phyloP scores from a whole-genome alignment of 2,888 invertebrate species.

The Drosophila anomalata region DNA sequence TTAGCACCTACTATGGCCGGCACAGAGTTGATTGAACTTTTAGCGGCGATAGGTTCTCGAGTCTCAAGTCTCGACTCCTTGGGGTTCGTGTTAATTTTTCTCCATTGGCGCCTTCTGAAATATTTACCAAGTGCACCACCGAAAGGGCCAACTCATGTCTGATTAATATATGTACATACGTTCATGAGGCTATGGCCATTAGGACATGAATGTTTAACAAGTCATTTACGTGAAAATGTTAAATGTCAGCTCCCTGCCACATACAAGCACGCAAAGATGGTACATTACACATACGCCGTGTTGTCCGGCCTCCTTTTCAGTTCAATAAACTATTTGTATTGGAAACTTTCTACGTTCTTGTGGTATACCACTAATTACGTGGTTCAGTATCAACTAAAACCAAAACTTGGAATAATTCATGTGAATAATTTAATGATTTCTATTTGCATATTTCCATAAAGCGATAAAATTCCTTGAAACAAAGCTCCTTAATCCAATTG shows the following conservation, averaged over 20 bases:
- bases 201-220: constrained; percentile 59
- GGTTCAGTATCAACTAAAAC: constrained; percentile 15
- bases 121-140: constrained; percentile 58
- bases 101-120: constrained; percentile 45
- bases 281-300: constrained; percentile 32
- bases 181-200: constrained; percentile 36
- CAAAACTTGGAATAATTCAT: constrained; percentile 12
- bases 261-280: constrained; percentile 16
- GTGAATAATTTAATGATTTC: constrained; percentile 41
- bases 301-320: constrained; percentile 22
- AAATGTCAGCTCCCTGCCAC: constrained; percentile 50
- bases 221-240: constrained; percentile 54
- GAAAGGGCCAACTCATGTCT: constrained; percentile 28
- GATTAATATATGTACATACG: constrained; percentile 54
- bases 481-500: constrained; percentile 48
- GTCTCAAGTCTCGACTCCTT: constrained; percentile 4
- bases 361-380: constrained; percentile 23
- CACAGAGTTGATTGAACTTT: constrained; percentile 66
- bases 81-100: constrained; percentile 28
- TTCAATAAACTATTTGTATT: constrained; percentile 41
- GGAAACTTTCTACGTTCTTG: constrained; percentile 11
- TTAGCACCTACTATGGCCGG: constrained; percentile 37
- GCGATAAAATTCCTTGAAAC: constrained; percentile 41
- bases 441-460: constrained; percentile 39
- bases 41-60: constrained; percentile 7